A percentile compares a stretch with the other conserved stretches of the same genome.
Conservation (phyloP, 1,140 invertebrate genomes). For the Drosophila seguyi region DNA sequence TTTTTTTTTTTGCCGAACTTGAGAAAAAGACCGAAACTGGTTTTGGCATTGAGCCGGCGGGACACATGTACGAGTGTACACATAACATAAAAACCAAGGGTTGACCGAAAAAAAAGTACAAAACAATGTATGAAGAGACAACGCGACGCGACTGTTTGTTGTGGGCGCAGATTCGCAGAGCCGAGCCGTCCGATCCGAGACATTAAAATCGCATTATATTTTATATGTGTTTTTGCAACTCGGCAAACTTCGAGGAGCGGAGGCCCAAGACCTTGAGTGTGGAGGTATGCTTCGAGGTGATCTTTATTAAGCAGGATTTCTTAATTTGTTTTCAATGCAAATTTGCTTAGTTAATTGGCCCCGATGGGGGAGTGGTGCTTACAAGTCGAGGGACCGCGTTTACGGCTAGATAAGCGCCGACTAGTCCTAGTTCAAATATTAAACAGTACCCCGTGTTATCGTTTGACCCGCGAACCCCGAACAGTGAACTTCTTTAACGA, state of each 20-base stretch:
- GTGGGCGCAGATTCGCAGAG: slow-evolving; percentile 24
- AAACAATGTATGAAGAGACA: slow-evolving; percentile 37
- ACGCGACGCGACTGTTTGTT: slow-evolving; percentile 30
- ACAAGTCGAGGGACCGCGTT: not conserved
- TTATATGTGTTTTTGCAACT: slow-evolving; percentile 25
- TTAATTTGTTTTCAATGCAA: slow-evolving; percentile 18
- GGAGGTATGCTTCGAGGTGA: not conserved
- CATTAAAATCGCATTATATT: slow-evolving; percentile 66
- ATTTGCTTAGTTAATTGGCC: slow-evolving; percentile 33
- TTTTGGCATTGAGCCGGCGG: slow-evolving; percentile 64
- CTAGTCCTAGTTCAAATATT: slow-evolving; percentile 14
- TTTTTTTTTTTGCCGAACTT: slow-evolving; percentile 29
- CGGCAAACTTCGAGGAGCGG: slow-evolving; percentile 14
- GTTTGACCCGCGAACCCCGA: slow-evolving; percentile 11
- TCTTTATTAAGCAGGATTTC: slow-evolving; percentile 15
- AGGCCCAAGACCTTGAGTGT: slow-evolving; percentile 31
- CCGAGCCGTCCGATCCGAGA: slow-evolving; percentile 13
- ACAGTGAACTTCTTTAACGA: slow-evolving; percentile 42
- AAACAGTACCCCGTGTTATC: slow-evolving; percentile 6
- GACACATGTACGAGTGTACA: slow-evolving; percentile 21
- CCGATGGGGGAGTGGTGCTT: not conserved
- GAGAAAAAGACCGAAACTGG: slow-evolving; percentile 52
- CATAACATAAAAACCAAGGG: slow-evolving; percentile 14
- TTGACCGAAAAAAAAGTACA: slow-evolving; percentile 38
- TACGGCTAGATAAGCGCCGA: slow-evolving; percentile 15